Percentiles rank a stretch among this genome's conserved stretches.
phyloP scores from a whole-genome alignment of 2,797 vertebrate species.

The Silurus lanzhouensis region DNA sequence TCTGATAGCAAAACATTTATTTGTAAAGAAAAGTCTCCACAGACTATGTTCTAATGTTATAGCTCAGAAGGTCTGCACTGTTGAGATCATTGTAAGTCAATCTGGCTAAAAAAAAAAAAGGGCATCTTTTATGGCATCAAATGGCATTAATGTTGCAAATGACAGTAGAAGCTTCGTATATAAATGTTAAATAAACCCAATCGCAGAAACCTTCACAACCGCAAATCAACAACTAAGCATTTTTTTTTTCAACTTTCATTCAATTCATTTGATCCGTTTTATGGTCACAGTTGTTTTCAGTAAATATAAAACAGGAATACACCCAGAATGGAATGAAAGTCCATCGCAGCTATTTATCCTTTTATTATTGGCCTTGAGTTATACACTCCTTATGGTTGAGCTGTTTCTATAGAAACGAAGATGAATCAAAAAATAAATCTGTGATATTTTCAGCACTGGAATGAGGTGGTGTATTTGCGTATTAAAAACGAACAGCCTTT shows the following conservation, averaged over 20 bases:
- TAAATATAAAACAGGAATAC: neutral
- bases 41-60: too few species aligned
- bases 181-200: neutral
- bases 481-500: neutral
- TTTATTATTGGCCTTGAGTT: slow-evolving; percentile 1
- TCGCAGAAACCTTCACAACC: neutral
- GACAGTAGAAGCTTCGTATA: neutral
- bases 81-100: too few species aligned
- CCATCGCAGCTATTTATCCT: neutral
- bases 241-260: neutral
- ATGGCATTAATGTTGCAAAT: too few species aligned
- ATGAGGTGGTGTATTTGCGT: neutral
- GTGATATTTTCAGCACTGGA: neutral
- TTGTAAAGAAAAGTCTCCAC: neutral
- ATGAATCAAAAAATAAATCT: neutral
- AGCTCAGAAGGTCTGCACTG: too few species aligned
- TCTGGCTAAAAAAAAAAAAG: too few species aligned
- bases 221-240: neutral
- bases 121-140: too few species aligned
- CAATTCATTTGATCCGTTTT: too few species aligned
- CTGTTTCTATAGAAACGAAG: neutral
- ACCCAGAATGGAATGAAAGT: neutral
- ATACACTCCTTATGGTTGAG: neutral
- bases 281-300: neutral
- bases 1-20: neutral